Base-by-base conservation (phyloP, 1,140 invertebrate species). In the Ceratina calcarata region DNA sequence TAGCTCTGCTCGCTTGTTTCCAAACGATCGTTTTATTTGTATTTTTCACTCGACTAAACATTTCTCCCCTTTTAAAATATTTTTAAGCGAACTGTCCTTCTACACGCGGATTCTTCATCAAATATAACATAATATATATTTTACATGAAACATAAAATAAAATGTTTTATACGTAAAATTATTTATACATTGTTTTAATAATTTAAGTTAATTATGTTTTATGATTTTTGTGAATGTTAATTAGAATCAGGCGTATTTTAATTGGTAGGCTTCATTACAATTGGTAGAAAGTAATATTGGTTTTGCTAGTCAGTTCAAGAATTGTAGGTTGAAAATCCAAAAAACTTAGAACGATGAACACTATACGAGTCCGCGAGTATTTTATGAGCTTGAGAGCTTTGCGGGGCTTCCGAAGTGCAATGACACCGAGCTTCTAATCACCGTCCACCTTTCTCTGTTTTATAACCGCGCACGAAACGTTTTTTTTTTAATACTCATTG, bases 361-460 rank as follows among this genome's bases (percentile, higher is more conserved):
- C 32, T 37, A 51, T 68, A 53, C 8, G 24, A 49, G 49, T 64
- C 16, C 60, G 55, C 55, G 20, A 27, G 20, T 72, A 49, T 49
- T 57, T 72, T 51, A 55, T 68, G 60, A 78, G 76, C 76, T 78
- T 65, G 60, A 57, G 64, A 72, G 68, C 69, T 65, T 27, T 64
- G 60, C 68, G 18, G 68, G 76, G 76, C 68, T 78, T 78, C 76
- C 60, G 32, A 78, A 65, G 68, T 72, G 68, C 76, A 78, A 65
- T 72, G 69, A 72, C 76, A 78, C 69, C 49, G n/a, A 49, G 49
- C 62, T 78, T 20, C 32, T 60, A 72, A 22, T 61, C 68, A 49
- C 24, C 60, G 68, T 10, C 76, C 58, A 78, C 68, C 76, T n/a
- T 64, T 72, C 18, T 57, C 27, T 45, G 32, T 71, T 57, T 64